Conservation (phyloP, 2,113 vertebrate species). For the Budorcas taxicolor region DNA sequence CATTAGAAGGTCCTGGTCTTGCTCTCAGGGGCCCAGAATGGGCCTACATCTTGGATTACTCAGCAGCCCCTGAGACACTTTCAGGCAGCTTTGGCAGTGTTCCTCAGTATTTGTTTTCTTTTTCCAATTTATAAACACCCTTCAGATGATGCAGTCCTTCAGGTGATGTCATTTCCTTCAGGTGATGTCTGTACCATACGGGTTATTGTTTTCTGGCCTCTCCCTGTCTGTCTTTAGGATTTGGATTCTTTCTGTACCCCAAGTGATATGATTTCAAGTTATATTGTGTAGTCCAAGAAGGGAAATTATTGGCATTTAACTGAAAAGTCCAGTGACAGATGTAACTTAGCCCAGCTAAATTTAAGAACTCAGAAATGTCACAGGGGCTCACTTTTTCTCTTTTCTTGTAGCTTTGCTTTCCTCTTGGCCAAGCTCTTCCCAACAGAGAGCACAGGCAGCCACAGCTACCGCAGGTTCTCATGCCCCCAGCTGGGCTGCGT, state of each 20-base stretch:
- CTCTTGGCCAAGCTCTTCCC: background rate
- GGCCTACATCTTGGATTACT: background rate
- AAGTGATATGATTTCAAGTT: background rate
- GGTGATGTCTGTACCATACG: background rate
- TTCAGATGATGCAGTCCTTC: background rate
- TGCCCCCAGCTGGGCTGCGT: fast-evolving
- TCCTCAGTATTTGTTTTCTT: background rate
- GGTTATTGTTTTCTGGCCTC: background rate
- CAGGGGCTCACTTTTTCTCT: background rate
- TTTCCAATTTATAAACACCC: background rate
- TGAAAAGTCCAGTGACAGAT: background rate
- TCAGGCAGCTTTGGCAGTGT: background rate
- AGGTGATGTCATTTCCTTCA: background rate
- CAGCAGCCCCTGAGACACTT: background rate
- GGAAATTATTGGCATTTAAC: background rate
- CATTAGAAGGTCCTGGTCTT: background rate
- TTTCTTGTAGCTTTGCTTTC: background rate
- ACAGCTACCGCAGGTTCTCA: background rate
- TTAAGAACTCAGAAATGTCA: background rate
- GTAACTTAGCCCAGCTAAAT: background rate
- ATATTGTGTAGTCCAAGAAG: background rate
- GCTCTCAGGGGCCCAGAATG: background rate
- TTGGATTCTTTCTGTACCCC: background rate
- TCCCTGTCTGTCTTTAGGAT: background rate
- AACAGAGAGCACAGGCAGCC: background rate